These are phyloP conservation scores for Gallinago nigripennis DNA, from an alignment of 2,797 vertebrate genomes.

Conservation along the genomic window DNA sequence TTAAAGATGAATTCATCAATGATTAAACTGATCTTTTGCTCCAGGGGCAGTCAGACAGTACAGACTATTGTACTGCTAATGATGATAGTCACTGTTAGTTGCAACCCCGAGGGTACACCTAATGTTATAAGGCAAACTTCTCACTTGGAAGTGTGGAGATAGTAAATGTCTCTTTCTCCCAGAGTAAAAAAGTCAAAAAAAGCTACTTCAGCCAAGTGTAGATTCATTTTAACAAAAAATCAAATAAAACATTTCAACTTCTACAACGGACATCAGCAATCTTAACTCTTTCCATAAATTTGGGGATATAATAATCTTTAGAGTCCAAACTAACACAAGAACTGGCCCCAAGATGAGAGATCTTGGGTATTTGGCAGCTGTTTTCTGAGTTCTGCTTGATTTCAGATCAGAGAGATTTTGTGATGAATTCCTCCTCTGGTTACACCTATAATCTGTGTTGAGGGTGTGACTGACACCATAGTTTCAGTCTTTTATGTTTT, in stretches of 20 bases:
- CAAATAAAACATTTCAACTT: not conserved
- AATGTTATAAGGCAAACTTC: not conserved
- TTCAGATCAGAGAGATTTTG: conserved; percentile 46
- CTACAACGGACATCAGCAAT: not conserved
- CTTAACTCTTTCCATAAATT: not conserved
- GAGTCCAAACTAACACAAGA: fast-evolving
- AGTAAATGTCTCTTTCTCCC: not conserved
- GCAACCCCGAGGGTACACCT: not conserved
- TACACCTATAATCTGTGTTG: conserved; percentile 46
- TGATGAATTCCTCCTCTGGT: conserved; percentile 31
- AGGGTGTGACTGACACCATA: conserved; percentile 36
- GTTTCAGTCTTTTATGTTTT: conserved; percentile 27
- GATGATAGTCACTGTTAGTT: not conserved
- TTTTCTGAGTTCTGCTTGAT: conserved; percentile 41
- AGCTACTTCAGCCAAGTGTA: not conserved
- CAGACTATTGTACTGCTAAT: not conserved
- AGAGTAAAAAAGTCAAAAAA: not conserved
- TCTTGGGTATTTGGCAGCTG: conserved; percentile 20
- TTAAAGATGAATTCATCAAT: not conserved
- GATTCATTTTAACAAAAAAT: not conserved
- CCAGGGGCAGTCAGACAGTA: not conserved
- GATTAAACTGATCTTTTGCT: not conserved
- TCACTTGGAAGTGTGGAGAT: not conserved
- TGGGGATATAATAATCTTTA: not conserved
- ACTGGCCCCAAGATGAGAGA: not conserved